Evolutionary conservation across 1,140 invertebrate species (phyloP), one percentile per base, ranked within the genome.

Genomic region (Cydia splendana): DNA sequence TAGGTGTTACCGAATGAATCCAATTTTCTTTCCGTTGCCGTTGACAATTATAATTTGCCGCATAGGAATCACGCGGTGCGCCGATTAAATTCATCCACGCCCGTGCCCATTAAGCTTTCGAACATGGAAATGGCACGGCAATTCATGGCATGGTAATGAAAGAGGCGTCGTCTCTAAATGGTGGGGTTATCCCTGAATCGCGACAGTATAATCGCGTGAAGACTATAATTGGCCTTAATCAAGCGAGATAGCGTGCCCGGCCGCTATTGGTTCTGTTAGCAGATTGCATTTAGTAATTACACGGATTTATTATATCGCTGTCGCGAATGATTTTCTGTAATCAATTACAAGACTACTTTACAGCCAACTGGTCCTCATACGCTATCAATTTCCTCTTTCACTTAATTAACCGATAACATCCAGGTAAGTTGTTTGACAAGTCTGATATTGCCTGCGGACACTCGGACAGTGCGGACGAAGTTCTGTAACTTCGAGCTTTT

Each of bases 201-300:
- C 79, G 82, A 84, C 87, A 84, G 85, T 86, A 82, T 87, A 89
- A 90, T 90, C 85, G 85, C 86, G 84, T 89, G 85, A 87, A 88
- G 80, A 81, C 84, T 81, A 83, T 88, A 89, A 90, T 88, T 89
- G 88, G 86, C 82, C 79, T 86, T 88, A 92, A 90, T 91, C 84
- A 90, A 90, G 88, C 85, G 82, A 90, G 82, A 87, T 89, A 83
- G 87, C 86, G 86, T 85, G 86, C 82, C 75, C 76, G 69, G 62
- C 75, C 75, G 84, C 48, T 84, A 84, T 81, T 81, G 81, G 77
- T 80, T 82, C 80, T 83, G 82, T 84, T 75, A 84, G 81, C 84
- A 84, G 82, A 86, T 88, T 86, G 83, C 82, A 83, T 78, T 71
- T 74, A 30, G 65, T 81, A 83, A 83, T 82, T 81, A 79, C 57